Evolutionary conservation across 2,888 invertebrate species (phyloP).

Genomic region (Ceraclea dissimilis): DNA sequence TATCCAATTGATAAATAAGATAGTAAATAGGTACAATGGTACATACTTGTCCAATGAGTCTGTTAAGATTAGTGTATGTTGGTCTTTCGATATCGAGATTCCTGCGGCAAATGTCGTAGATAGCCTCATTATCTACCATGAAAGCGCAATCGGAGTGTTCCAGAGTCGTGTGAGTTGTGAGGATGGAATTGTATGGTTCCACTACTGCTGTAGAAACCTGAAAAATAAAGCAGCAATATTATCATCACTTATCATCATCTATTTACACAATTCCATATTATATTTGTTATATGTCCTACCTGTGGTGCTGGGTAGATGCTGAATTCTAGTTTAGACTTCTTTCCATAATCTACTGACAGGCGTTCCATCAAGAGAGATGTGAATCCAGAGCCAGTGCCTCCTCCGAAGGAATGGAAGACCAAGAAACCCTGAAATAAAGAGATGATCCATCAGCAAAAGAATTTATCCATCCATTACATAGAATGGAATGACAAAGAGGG

Average conservation of each 20-base stretch:
- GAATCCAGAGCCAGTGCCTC: slow-evolving; percentile 88
- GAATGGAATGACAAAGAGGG: too few relatives aligned
- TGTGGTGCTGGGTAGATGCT: slow-evolving; percentile 93
- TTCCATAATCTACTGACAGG: slow-evolving; percentile 86
- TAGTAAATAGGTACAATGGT: too few relatives aligned
- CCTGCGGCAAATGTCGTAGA: slow-evolving; percentile 81
- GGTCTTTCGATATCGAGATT: slow-evolving; percentile 80
- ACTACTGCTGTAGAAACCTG: slow-evolving; percentile 76
- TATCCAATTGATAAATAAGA: too few relatives aligned
- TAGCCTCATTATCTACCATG: slow-evolving; percentile 88
- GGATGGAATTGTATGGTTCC: slow-evolving; percentile 87
- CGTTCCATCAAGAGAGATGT: slow-evolving; percentile 89
- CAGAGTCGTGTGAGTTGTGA: slow-evolving; percentile 85
- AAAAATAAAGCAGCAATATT: slow-evolving; percentile 8
- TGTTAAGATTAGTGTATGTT: slow-evolving; percentile 81
- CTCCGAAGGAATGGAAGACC: slow-evolving; percentile 88
- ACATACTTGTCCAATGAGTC: slow-evolving; percentile 67
- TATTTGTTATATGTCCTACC: slow-evolving; percentile 38
- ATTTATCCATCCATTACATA: too few relatives aligned
- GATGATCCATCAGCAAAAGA: too few relatives aligned
- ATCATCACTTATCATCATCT: too few relatives aligned
- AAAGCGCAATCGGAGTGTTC: slow-evolving; percentile 86
- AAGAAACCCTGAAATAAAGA: slow-evolving; percentile 67
- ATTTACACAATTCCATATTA: too few relatives aligned
- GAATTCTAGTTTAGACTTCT: slow-evolving; percentile 89